phyloP scores from a whole-genome alignment of 2,888 invertebrate genomes.

The Apomyelois bistriatella region DNA sequence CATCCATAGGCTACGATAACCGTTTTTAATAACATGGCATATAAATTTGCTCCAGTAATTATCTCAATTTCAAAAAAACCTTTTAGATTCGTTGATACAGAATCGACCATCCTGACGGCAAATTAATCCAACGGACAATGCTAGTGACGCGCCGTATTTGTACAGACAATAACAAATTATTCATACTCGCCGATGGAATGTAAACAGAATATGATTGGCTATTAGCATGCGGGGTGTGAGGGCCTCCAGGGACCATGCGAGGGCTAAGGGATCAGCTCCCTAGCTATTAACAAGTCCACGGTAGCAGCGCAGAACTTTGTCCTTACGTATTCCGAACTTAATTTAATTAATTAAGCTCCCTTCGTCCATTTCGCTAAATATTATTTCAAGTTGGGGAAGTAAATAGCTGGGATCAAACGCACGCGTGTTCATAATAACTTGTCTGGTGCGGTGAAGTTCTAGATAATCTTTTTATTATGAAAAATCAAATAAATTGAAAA shows the following conservation, averaged over 20 bases:
- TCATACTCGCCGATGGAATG: slow-evolving; percentile 78
- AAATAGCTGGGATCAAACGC: slow-evolving; percentile 63
- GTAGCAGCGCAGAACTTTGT: slow-evolving; percentile 67
- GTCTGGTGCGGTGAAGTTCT: no score
- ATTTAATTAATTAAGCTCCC: slow-evolving; percentile 76
- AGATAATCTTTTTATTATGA: no score
- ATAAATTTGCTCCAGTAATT: no score
- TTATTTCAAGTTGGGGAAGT: slow-evolving; percentile 56
- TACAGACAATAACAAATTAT: slow-evolving; percentile 78
- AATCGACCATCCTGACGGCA: slow-evolving; percentile 38
- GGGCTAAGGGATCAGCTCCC: slow-evolving; percentile 63
- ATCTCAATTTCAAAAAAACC: no score
- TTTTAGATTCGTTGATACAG: neutral
- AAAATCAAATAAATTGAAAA: no score
- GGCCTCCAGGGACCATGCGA: slow-evolving; percentile 36
- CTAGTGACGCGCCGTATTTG: slow-evolving; percentile 68
- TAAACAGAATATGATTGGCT: slow-evolving; percentile 80
- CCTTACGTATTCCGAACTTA: slow-evolving; percentile 73
- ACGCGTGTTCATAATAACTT: neutral
- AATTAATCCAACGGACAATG: slow-evolving; percentile 74
- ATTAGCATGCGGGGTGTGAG: slow-evolving; percentile 69
- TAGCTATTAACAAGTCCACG: slow-evolving; percentile 68
- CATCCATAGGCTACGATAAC: no score
- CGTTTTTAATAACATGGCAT: no score
- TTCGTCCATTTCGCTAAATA: slow-evolving; percentile 69